Percentiles rank a stretch among this genome's conserved stretches.
Evolutionary conservation across 2,113 vertebrate genomes (phyloP).

Genomic region (Syrrhaptes paradoxus): DNA sequence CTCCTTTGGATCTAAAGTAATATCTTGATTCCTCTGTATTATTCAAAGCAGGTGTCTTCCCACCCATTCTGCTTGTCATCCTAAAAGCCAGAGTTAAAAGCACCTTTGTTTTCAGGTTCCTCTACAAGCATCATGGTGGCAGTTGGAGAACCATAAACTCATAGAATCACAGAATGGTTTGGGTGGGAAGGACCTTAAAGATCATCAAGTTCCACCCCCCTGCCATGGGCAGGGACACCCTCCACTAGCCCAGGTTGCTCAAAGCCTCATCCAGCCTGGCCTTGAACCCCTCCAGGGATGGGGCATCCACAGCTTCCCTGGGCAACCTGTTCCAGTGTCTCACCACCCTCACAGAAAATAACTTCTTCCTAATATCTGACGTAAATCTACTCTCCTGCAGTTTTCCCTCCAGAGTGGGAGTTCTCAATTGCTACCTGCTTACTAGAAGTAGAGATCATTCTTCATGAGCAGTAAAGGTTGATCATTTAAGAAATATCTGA

Average conservation of each 20-base stretch:
- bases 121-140: neutral
- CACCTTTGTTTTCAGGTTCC: neutral
- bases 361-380: no score
- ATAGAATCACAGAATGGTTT: no score
- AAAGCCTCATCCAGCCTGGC: no score
- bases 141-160: neutral
- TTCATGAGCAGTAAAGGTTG: neutral
- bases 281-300: no score
- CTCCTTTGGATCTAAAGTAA: neutral
- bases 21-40: neutral
- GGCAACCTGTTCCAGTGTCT: no score
- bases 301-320: no score
- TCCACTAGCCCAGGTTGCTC: no score
- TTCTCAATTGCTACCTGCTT: neutral
- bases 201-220: no score
- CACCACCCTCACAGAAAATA: no score
- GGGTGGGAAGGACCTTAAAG: no score
- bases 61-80: neutral
- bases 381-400: no score
- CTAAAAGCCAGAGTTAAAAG: neutral
- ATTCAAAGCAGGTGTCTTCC: neutral
- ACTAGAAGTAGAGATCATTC: neutral
- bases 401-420: neutral
- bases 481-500: neutral
- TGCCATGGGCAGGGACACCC: no score